phyloP scores from a whole-genome alignment of 2,888 invertebrate genomes.

The Galerucella nymphaeae region DNA sequence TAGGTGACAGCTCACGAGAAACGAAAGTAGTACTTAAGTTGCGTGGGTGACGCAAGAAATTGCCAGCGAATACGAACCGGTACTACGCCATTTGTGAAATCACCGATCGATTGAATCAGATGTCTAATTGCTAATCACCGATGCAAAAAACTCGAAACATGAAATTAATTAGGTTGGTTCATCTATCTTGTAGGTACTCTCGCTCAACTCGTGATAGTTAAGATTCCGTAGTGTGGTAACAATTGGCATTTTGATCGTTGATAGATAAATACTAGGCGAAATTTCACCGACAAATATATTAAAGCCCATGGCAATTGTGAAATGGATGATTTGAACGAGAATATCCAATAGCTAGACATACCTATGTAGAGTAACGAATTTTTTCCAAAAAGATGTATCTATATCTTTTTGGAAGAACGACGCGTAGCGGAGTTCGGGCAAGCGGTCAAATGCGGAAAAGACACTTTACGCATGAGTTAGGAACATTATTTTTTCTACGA shows the following conservation, averaged over 20 bases:
- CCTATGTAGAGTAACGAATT: too few relatives aligned
- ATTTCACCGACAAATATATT: too few relatives aligned
- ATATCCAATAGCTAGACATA: too few relatives aligned
- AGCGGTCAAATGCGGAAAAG: too few relatives aligned
- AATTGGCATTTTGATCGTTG: slow-evolving; percentile 4
- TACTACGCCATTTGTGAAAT: slow-evolving; percentile 35
- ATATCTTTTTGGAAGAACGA: too few relatives aligned
- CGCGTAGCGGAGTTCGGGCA: too few relatives aligned
- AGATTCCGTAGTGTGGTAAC: slow-evolving; percentile 1
- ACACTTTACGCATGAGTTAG: too few relatives aligned
- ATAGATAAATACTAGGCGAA: too few relatives aligned
- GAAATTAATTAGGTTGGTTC: slow-evolving; percentile 28
- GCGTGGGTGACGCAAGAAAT: slow-evolving; percentile 25
- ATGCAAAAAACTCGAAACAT: slow-evolving; percentile 28
- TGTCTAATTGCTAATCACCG: slow-evolving; percentile 32
- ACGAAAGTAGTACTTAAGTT: slow-evolving; percentile 25
- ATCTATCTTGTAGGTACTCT: slow-evolving; percentile 3
- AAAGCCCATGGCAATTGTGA: too few relatives aligned
- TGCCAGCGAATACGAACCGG: slow-evolving; percentile 25
- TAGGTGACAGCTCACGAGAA: slow-evolving; percentile 24
- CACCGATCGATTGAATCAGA: slow-evolving; percentile 33
- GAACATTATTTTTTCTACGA: too few relatives aligned
- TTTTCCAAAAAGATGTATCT: too few relatives aligned
- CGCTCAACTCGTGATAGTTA: slow-evolving; percentile 7
- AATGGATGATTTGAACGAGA: too few relatives aligned